Evolutionary conservation across 1,140 invertebrate species (phyloP).

Genomic region (Laupala kohalensis): DNA sequence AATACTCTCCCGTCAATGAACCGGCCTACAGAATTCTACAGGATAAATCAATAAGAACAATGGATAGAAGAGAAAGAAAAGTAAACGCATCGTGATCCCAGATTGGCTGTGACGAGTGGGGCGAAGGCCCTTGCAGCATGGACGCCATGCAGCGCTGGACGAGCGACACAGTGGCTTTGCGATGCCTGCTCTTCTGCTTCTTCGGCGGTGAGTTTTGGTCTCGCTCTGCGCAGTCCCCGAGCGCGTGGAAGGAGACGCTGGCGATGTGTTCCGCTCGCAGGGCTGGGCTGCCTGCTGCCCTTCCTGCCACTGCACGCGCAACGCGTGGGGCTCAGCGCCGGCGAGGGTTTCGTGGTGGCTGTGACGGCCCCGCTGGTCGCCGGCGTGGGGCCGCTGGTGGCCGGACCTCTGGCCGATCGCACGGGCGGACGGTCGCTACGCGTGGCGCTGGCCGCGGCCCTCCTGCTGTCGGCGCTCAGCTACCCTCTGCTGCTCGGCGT

Average conservation of each 20-base stretch:
- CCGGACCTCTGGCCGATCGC: constrained; percentile 52
- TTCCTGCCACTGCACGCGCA: constrained; percentile 61
- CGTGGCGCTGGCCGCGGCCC: constrained; percentile 49
- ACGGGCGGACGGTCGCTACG: constrained; percentile 44
- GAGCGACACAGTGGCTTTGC: background rate
- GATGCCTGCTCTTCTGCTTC: background rate
- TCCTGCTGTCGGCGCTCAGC: constrained; percentile 49
- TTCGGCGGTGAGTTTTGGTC: background rate
- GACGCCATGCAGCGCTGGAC: background rate
- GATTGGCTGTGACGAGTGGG: no score
- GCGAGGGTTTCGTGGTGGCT: constrained; percentile 56
- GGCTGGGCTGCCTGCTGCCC: constrained; percentile 58
- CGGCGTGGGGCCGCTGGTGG: constrained; percentile 49
- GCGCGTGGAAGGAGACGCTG: no score
- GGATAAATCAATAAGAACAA: no score
- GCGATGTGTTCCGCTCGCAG: no score
- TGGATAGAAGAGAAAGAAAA: no score
- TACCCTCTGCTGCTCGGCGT: constrained; percentile 50
- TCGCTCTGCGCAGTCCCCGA: no score
- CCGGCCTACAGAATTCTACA: no score
- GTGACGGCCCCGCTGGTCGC: constrained; percentile 57
- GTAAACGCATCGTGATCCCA: no score
- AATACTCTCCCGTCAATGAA: no score
- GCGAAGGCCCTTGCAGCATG: no score
- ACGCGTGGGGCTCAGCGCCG: constrained; percentile 47